Conservation (phyloP, 2,797 vertebrate genomes). For the Siniperca scherzeri region DNA sequence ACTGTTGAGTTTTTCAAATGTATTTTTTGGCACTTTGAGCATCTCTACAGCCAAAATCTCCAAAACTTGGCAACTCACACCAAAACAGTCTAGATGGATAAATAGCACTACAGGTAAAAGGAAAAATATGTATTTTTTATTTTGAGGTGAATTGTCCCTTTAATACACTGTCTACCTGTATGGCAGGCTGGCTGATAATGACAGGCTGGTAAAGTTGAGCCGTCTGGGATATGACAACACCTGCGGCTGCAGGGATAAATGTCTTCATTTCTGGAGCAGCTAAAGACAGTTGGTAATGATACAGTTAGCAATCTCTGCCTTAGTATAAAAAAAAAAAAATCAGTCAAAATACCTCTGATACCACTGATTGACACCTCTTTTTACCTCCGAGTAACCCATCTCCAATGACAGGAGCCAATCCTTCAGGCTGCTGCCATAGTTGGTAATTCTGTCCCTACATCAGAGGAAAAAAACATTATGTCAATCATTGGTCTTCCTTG, state of each 20-base stretch:
- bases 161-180: constrained; percentile 69
- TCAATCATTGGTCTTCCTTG: accelerated
- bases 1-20: too few relatives aligned
- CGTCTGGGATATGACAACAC: constrained; percentile 91
- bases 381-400: constrained; percentile 84
- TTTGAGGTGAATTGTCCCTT: too few relatives aligned
- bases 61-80: too few relatives aligned
- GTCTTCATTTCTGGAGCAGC: constrained; percentile 82
- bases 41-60: too few relatives aligned
- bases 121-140: too few relatives aligned
- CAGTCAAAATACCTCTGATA: background rate
- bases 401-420: constrained; percentile 83
- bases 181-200: constrained; percentile 68
- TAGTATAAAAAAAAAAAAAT: background rate
- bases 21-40: too few relatives aligned
- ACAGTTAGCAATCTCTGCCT: constrained; percentile 5
- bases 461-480: background rate
- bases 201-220: constrained; percentile 92
- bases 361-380: background rate
- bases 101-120: too few relatives aligned
- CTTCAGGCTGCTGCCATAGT: constrained; percentile 87
- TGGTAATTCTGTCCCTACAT: constrained; percentile 87
- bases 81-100: too few relatives aligned
- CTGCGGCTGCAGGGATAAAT: constrained; percentile 84
- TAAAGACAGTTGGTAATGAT: constrained; percentile 43